Evolutionary conservation across 2,797 vertebrate genomes (phyloP).

Genomic region (Poecilia picta): DNA sequence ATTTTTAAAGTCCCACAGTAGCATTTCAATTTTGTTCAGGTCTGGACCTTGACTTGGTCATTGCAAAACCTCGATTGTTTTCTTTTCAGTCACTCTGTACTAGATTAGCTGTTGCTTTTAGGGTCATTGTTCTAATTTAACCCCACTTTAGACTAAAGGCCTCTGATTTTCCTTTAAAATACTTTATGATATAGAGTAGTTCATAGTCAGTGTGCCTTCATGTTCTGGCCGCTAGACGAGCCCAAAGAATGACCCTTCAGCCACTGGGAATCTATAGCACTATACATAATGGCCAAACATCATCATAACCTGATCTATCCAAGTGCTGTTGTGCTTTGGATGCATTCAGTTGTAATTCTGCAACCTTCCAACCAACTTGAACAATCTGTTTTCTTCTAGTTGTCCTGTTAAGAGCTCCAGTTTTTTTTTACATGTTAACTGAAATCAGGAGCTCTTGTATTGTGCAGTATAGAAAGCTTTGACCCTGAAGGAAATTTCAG

Average conservation of each 20-base stretch:
- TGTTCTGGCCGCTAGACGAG: neutral
- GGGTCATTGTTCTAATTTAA: neutral
- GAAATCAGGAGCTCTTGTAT: neutral
- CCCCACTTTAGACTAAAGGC: neutral
- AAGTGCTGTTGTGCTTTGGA: neutral
- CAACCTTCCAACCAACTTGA: neutral
- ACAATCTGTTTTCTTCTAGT: neutral
- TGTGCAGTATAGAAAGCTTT: neutral
- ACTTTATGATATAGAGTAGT: neutral
- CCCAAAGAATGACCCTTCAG: neutral
- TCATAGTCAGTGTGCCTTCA: neutral
- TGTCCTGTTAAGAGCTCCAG: neutral
- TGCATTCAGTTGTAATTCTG: neutral
- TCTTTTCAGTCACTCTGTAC: neutral
- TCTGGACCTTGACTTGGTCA: constrained; percentile 1
- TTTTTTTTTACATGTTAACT: neutral
- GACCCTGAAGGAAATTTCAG: neutral
- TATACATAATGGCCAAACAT: neutral
- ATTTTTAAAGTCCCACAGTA: neutral
- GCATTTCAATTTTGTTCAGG: constrained; percentile 1
- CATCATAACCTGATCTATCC: neutral
- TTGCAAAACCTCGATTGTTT: neutral
- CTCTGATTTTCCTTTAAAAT: neutral
- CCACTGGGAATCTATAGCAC: neutral
- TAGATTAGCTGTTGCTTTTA: neutral